Evolutionary conservation across 2,797 vertebrate genomes (phyloP), one percentile per base, ranked within the genome.

Genomic region (Hemibagrus guttatus): DNA sequence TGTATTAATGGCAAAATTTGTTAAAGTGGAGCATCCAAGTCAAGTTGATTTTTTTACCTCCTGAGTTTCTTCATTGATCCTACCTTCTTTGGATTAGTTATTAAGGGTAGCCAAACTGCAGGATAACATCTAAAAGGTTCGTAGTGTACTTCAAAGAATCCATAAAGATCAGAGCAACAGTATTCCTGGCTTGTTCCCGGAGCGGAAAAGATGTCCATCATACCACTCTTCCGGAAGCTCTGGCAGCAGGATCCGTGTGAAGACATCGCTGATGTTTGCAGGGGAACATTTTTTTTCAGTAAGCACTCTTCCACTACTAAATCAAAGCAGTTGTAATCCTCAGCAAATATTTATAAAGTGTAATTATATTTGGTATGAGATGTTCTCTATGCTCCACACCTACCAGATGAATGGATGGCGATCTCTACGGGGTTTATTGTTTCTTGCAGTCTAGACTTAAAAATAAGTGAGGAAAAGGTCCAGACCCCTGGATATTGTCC

Each of bases 251-350:
- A 58, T 69, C 1, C 54, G 49, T 31, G 49, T 19, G 17, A 56
- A 56, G 49, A 76, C 49, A 54, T 52, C n/a, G 17, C 13, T 16
- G 72, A 54, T 9, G 28, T 56, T 31, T 21, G 56, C 17, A 6
- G 75, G 52, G 75, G 31, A 58, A 58, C 35, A 68, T 23, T 46
- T 13, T 39, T 46, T 81, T 63, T 81, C 23, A 68, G 12, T 82
- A 28, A 81, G 14, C 61, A 28, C 4, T 52, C 21, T 49, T 81
- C 16, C 59, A 19, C 26, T 49, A 19, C 42, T 21, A 28, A 21
- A 63, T 81, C 79, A 66, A 52, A 81, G 26, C 56, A 61, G 21
- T 26, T 61, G 80, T 82, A 54, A 31, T 82, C 56, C 59, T 59
- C 56, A 46, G 75, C 9, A 72, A 81, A 81, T 61, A 72, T 81